A percentile compares a stretch with the other conserved stretches of the same genome.
These are phyloP conservation scores for Aleiodes sp. DNA, from an alignment of 1,140 invertebrate species.

Conservation along the genomic window DNA sequence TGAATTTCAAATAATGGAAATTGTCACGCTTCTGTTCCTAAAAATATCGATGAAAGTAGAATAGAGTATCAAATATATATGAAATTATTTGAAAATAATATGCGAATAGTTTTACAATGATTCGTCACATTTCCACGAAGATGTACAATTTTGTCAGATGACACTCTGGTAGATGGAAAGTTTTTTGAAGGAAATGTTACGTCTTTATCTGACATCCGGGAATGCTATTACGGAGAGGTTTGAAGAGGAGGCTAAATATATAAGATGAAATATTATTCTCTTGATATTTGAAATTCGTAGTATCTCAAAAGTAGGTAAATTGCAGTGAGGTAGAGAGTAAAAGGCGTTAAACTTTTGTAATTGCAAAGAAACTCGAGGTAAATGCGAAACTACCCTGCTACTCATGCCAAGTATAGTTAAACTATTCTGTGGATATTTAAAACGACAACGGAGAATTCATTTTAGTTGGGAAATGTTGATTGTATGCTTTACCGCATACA, in stretches of 20 bases:
- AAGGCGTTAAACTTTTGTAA: slow-evolving; percentile 26
- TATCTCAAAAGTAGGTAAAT: not conserved
- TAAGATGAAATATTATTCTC: not conserved
- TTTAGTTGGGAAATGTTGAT: not conserved
- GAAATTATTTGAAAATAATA: not conserved
- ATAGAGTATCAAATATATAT: not conserved
- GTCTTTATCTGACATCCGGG: not conserved
- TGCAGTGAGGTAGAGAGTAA: not conserved
- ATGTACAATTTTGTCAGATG: no score
- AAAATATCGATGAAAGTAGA: no score
- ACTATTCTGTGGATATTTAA: slow-evolving; percentile 22
- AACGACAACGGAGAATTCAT: not conserved
- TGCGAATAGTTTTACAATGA: no score
- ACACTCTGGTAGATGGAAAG: no score
- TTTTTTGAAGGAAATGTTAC: not conserved
- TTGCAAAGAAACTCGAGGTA: slow-evolving; percentile 27
- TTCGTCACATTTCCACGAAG: no score
- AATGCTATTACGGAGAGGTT: no score
- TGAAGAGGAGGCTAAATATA: no score
- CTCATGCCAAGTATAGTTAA: not conserved
- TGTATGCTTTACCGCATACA: not conserved
- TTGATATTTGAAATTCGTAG: not conserved
- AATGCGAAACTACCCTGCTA: not conserved
- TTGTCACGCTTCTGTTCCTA: slow-evolving; percentile 1
- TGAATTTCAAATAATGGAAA: slow-evolving; percentile 4